Conservation (phyloP, 2,113 vertebrate genomes). For the Pygoscelis antarcticus region DNA sequence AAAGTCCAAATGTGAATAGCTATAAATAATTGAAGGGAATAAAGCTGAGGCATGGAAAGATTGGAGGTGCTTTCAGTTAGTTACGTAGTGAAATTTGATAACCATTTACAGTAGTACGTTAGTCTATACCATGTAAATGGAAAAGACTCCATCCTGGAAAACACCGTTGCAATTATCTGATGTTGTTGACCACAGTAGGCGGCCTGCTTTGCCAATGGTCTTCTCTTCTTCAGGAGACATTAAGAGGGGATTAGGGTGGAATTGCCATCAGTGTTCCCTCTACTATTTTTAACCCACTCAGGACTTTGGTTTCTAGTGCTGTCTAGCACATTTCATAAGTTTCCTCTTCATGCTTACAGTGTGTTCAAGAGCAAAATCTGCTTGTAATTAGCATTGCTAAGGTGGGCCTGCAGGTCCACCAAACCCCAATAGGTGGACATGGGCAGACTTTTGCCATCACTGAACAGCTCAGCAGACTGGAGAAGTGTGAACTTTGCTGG, state of each 20-base stretch:
- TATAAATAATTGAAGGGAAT: background rate
- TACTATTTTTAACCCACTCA: background rate
- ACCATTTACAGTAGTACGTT: background rate
- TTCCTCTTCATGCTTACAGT: background rate
- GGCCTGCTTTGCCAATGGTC: background rate
- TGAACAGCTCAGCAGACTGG: background rate
- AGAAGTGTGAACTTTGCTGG: background rate
- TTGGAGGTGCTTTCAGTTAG: background rate
- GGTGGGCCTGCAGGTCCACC: background rate
- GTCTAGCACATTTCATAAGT: background rate
- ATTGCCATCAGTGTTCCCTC: background rate
- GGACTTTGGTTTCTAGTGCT: background rate
- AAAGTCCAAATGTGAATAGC: background rate
- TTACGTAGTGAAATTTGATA: background rate
- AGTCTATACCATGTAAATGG: background rate
- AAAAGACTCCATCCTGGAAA: background rate
- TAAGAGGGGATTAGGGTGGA: background rate
- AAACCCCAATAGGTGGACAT: background rate
- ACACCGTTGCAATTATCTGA: background rate
- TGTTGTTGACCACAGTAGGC: background rate
- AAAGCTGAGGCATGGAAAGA: background rate
- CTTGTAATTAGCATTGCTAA: background rate
- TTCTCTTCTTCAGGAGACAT: background rate
- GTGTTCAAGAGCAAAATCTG: background rate
- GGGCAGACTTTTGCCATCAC: background rate